Evolutionary conservation across 2,797 vertebrate species (phyloP).

Genomic region (Hylomyscus alleni): DNA sequence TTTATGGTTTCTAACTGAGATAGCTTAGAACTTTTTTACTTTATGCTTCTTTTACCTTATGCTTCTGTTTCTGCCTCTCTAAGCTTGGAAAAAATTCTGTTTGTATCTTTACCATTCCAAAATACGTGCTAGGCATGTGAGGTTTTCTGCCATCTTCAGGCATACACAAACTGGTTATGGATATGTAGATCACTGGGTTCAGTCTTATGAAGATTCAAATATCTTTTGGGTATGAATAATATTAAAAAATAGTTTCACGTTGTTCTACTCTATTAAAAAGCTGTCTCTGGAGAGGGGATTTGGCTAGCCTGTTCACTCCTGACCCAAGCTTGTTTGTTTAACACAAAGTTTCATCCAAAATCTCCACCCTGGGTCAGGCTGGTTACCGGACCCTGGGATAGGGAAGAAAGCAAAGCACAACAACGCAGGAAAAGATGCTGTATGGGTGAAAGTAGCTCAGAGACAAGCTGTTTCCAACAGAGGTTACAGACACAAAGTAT

Average conservation of each 20-base stretch:
- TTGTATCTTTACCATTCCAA: neutral
- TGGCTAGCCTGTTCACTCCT: neutral
- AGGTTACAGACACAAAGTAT: neutral
- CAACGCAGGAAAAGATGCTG: neutral
- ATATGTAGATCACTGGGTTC: neutral
- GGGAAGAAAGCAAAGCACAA: neutral
- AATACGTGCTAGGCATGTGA: neutral
- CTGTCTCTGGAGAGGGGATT: neutral
- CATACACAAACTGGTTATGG: neutral
- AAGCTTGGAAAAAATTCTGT: neutral
- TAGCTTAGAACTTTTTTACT: neutral
- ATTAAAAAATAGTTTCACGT: neutral
- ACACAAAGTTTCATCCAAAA: neutral
- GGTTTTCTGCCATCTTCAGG: neutral
- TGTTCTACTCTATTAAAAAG: neutral
- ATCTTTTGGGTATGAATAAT: neutral
- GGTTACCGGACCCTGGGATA: neutral
- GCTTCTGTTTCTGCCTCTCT: neutral
- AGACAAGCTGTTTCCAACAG: neutral
- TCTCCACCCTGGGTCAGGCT: neutral
- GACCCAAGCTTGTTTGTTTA: neutral
- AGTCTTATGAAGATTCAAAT: neutral
- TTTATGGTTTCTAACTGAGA: neutral
- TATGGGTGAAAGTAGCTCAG: neutral
- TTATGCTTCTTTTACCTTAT: neutral